Evolutionary conservation across 37 sponge, comb jelly and placozoan species (phyloP).

Genomic region (Aphrocallistes beatrix): DNA sequence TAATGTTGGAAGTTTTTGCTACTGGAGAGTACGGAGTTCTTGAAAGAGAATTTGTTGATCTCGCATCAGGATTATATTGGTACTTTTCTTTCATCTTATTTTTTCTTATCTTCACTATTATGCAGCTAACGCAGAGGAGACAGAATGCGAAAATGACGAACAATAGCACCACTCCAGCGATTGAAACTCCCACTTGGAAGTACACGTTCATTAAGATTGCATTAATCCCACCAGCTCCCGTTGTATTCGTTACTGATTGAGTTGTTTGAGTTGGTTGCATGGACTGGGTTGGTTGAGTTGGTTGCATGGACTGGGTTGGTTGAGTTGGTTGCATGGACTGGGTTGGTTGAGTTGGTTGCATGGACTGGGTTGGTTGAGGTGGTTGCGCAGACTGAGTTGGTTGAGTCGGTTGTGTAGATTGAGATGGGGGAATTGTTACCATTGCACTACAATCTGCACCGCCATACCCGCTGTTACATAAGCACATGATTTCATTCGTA

Average conservation of each 20-base stretch:
- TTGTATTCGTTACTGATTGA: not conserved
- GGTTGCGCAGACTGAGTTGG: not conserved
- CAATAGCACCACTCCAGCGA: not conserved
- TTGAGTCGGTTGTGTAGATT: not conserved
- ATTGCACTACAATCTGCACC: not conserved
- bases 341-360: not conserved
- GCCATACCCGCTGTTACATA: not conserved
- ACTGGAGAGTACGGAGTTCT: not conserved
- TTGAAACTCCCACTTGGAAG: not conserved
- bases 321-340: not conserved
- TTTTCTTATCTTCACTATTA: not conserved
- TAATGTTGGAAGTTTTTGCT: not conserved
- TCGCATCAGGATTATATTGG: no score
- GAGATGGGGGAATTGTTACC: not conserved
- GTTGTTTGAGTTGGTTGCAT: not conserved
- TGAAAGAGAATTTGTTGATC: no score
- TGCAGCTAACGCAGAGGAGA: not conserved
- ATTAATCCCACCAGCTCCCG: not conserved
- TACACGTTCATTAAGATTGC: not conserved
- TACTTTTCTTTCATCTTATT: not conserved
- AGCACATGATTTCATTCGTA: not conserved
- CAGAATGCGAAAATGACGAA: not conserved
- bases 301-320: not conserved
- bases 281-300: not conserved
- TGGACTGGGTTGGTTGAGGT: not conserved